Conservation (phyloP, 2,888 invertebrate species). For the Meganola albula region DNA sequence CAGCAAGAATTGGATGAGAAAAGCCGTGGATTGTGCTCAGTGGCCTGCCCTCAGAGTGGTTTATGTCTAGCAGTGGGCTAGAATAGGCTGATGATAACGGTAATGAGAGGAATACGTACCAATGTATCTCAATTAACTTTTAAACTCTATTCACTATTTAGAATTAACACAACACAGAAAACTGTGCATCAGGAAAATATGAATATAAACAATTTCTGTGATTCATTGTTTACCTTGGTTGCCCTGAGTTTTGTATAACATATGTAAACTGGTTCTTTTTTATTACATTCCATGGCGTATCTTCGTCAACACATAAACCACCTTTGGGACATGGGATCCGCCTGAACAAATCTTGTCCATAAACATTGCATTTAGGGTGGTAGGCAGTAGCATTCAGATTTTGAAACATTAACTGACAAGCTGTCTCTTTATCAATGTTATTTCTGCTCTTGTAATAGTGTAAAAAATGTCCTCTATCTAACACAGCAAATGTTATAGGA, state of each 20-base stretch:
- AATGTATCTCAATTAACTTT: no score
- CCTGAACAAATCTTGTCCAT: constrained; percentile 87
- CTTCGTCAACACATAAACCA: constrained; percentile 90
- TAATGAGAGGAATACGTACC: no score
- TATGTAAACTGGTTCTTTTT: constrained; percentile 95
- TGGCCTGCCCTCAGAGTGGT: no score
- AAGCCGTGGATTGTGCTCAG: no score
- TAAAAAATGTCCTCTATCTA: constrained; percentile 92
- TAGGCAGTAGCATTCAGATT: constrained; percentile 89
- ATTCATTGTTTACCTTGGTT: constrained; percentile 85
- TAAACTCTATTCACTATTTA: no score
- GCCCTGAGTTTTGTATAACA: constrained; percentile 90
- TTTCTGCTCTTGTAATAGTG: constrained; percentile 91
- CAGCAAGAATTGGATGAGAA: no score
- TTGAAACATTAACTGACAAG: constrained; percentile 92
- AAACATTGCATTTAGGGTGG: constrained; percentile 87
- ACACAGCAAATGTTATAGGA: constrained; percentile 90
- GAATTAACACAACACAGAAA: no score
- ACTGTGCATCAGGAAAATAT: no score
- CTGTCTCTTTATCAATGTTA: constrained; percentile 79
- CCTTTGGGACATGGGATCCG: constrained; percentile 89
- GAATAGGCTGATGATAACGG: no score
- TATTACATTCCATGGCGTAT: constrained; percentile 89
- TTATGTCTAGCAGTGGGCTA: no score
- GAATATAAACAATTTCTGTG: no score